phyloP scores from a whole-genome alignment of 2,113 vertebrate species.

The Zingel zingel region DNA sequence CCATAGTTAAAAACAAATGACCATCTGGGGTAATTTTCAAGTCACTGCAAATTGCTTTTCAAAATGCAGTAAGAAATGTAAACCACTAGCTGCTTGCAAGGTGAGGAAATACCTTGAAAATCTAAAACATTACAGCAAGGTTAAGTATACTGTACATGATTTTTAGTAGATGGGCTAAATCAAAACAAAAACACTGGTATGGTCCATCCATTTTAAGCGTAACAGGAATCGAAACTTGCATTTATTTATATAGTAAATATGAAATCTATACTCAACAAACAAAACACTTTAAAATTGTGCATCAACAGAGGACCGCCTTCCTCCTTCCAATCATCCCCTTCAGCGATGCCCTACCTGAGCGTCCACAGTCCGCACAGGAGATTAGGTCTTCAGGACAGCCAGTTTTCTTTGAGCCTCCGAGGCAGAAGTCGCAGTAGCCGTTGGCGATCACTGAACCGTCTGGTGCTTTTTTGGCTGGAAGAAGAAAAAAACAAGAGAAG shows the following conservation, averaged over 20 bases:
- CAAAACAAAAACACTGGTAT: slow-evolving; percentile 67
- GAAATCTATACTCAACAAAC: slow-evolving; percentile 38
- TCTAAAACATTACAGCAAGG: slow-evolving; percentile 28
- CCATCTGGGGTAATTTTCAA: background rate
- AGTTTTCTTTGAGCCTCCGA: slow-evolving; percentile 95
- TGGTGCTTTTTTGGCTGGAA: slow-evolving; percentile 92
- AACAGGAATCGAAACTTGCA: slow-evolving; percentile 22
- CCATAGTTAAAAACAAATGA: background rate
- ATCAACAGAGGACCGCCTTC: slow-evolving; percentile 74
- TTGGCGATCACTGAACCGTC: slow-evolving; percentile 95
- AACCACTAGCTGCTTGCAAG: slow-evolving; percentile 21
- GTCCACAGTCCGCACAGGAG: slow-evolving; percentile 95
- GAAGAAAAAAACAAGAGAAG: slow-evolving; percentile 35
- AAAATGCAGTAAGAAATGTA: slow-evolving; percentile 1
- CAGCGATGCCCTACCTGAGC: slow-evolving; percentile 88
- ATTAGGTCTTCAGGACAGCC: slow-evolving; percentile 96
- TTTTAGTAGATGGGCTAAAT: slow-evolving; percentile 60
- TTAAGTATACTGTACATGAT: slow-evolving; percentile 44
- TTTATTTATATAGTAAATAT: slow-evolving; percentile 13
- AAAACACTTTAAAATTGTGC: slow-evolving; percentile 36
- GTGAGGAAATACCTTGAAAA: slow-evolving; percentile 6
- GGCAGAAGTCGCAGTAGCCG: slow-evolving; percentile 96
- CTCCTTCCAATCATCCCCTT: slow-evolving; percentile 75
- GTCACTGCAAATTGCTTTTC: slow-evolving; percentile 27
- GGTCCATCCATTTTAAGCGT: slow-evolving; percentile 65